Base-by-base conservation (phyloP, 2,113 vertebrate genomes). In the Coracopsis vasa region DNA sequence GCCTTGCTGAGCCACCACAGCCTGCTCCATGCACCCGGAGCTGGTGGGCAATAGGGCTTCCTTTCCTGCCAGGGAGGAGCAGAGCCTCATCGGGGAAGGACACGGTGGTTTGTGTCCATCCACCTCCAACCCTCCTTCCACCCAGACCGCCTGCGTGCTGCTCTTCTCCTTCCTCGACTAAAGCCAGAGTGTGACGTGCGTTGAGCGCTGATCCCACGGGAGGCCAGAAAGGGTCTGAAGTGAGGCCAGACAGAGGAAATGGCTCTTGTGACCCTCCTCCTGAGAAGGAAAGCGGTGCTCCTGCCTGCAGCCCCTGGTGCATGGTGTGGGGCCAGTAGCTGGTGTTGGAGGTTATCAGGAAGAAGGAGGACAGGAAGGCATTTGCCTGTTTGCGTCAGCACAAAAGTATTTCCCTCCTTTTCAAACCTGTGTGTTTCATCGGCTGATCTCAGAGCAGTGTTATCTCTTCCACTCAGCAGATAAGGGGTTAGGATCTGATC, bases 111-210 rank as follows among this genome's bases (percentile, higher is more conserved):
- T 21, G 25, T 41, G 29, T 86, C 47, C 25, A 3, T 39, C 37
- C 28, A 61, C 23, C 35, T 62, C 33, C 11, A 11, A 42, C 2
- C 19, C 11, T 85, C 16, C 66, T 53, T n/a, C 44, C 1, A 1
- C 20, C 62, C 48, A 37, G 64, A 16, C 31, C 0, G 1, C 14
- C 41, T 45, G 28, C 0, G 1, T 1, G 1, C 16, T 0, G 2
- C 39, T 37, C 28, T 28, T 44, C 56, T 77, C 20, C 53, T 83
- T 64, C 33, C 82, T 78, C 7, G 1, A 3, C 16, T 35, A 82
- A 73, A 86, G 47, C 35, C 33, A 25, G 31, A 48, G 45, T 4
- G 33, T 45, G 65, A 82, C 0, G 1, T 42, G 51, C 21, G 21
- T 7, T 2, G 0, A 15, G 20, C 1, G 0, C 53, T 56, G 65